Evolutionary conservation across 1,140 invertebrate species (phyloP), one percentile per base, ranked within the genome.

Genomic region (Branchinecta lindahli): DNA sequence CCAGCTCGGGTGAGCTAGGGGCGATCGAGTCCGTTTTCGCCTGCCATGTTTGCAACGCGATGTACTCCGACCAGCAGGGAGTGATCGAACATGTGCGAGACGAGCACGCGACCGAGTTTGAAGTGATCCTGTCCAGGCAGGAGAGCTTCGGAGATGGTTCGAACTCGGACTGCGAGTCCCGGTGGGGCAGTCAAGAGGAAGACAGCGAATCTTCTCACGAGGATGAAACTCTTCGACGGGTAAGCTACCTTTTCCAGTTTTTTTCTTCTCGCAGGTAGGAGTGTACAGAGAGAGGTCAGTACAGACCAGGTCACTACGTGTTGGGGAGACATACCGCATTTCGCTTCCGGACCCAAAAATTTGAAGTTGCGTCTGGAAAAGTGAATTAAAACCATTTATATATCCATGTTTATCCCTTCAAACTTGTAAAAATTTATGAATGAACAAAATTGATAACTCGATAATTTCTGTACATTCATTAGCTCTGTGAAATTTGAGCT

Each of bases 21-120:
- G 4, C 93, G 91, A 77, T 88, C 90, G 0, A 88, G 72, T 90
- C 89, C 72, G 90, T 89, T 0, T 94, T 93, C 75, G 88, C 90
- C 0, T 91, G 89, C 0, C 79, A 88, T 73, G 87, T 89, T 69
- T 90, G 89, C 70, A 78, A 91, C 4, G 87, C 86, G 71, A 90
- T 89, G 74, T 89, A 91, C 75, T 84, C 86, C 74, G 84, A 85
- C 9, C 84, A 85, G 15, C 87, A 89, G 71, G 89, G 91, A 74
- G 80, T 79, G 0, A 77, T 79, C 8, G 77, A 76, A 8, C 68
- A 72, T 66, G 47, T 69, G 47, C 45, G 44, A 69, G 10, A 18
- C 68, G 8, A 46, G 8, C n/a, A 46, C 20, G 12, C 44, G 10
- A 21, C 44, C 66, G 72, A 15, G 68, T 47, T 70, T 20, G 18